Evolutionary conservation across 2,113 vertebrate genomes (phyloP).

Genomic region (Phyllostomus discolor): DNA sequence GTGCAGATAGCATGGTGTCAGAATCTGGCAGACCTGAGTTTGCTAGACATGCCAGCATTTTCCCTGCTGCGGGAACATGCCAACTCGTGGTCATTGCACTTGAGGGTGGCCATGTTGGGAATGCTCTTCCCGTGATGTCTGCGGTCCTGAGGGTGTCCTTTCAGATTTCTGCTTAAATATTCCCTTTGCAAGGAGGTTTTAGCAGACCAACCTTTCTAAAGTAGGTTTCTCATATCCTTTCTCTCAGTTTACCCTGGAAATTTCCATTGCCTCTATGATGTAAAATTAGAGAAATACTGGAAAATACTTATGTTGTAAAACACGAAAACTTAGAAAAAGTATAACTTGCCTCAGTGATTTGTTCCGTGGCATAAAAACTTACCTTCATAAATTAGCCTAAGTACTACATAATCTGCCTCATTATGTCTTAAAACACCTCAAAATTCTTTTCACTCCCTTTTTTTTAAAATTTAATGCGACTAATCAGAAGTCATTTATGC

Average conservation of each 20-base stretch:
- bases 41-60: background rate
- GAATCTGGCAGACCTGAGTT: background rate
- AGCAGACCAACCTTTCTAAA: background rate
- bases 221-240: background rate
- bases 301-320: background rate
- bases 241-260: background rate
- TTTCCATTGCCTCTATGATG: background rate
- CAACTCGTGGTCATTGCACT: background rate
- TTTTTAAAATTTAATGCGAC: background rate
- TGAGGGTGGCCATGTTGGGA: background rate
- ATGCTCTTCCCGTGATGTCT: background rate
- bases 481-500: slow-evolving; percentile 21
- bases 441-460: slow-evolving; percentile 27
- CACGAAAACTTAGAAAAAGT: background rate
- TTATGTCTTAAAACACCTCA: slow-evolving; percentile 22
- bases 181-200: background rate
- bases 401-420: background rate
- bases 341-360: background rate
- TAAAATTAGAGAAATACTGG: background rate
- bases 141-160: background rate
- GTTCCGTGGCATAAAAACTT: background rate
- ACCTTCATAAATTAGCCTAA: background rate
- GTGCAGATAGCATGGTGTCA: background rate
- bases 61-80: background rate
- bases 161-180: background rate